Evolutionary conservation across 2,797 vertebrate species (phyloP), one percentile per base, ranked within the genome.

Genomic region (Triplophysa bombifrons): DNA sequence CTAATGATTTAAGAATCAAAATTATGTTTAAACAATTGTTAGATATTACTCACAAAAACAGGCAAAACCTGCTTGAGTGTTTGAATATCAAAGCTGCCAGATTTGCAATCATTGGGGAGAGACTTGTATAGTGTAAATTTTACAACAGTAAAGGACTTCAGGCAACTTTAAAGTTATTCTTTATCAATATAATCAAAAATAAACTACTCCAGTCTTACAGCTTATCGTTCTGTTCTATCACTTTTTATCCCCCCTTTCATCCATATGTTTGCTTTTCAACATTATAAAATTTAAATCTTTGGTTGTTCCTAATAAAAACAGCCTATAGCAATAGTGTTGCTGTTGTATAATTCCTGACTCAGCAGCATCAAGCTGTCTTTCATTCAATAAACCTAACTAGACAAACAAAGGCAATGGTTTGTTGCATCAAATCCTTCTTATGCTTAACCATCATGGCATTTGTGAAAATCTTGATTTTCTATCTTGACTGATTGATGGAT

Each of bases 401-500:
- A 65, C 13, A 64, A 34, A 5, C 41, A 50, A 27, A 44, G 1
- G 11, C 25, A 71, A 65, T 6, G 8, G 63, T 17, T 38, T 38
- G 41, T 17, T 27, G 56, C 19, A 46, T 63, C 30, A 48, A 56
- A 58, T 63, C 34, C 30, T 11, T 30, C 12, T 41, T 13, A 63
- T 69, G 12, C 3, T 22, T 60, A 34, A 58, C 51, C 44, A 76
- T 30, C 53, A 48, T 63, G 22, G 17, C 22, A 76, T 55, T 10
- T 56, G 55, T 11, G 1, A 22, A 14, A 20, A 25, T 25, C 20
- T 22, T 58, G 20, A 64, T 38, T 30, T 10, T 27, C 2, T 48
- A 51, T 30, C 12, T 46, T 64, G 17, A 38, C 61, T 64, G 61
- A 64, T 66, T 69, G 70, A 80, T 63, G 63, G 70, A 80, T 22